Evolutionary conservation across 2,888 invertebrate genomes (phyloP), one percentile per base, ranked within the genome.

Genomic region (Polietes domitor): DNA sequence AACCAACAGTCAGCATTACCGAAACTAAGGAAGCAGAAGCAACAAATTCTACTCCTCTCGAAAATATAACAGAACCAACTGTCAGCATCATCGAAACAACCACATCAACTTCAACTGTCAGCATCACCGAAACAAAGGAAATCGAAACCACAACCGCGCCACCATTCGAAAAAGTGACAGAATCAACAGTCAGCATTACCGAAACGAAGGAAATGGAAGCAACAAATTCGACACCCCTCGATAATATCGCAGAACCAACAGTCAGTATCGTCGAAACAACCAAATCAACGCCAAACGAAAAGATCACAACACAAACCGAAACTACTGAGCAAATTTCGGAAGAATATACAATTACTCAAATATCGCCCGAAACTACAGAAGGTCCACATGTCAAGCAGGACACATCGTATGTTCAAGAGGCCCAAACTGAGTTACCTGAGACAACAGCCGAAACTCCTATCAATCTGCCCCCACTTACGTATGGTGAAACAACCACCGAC

Each of bases 271-370:
- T 80, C 12, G 77, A 80, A 1, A 50, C 47, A 4, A 85, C 86
- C 19, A 86, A 86, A 7, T 24, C 32, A 0, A 3, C 17, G 15
- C 28, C 37, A 17, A 9, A 24, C 21, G 6, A 43, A 28, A 15
- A n/a, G 15, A 28, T 28, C 6, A 12, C 43, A 1, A 37, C 58
- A 61, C 81, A 70, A 28, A 77, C 85, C 5, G 26, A n/a, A 2
- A 41, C 21, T 1, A 15, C 41, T 15, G 68, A 68, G 75, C 88
- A 89, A 37, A 86, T 90, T 0, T 89, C 87, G 75, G 89, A 88
- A 9, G 91, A 91, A 4, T 89, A 90, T 0, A 28, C 37, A 15
- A 15, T 10, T 15, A 72, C 50, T 3, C 2, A 37, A 73, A 58
- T 17, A 41, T 28, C 10, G 6, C 26, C n/a, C 10, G 17, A n/a